Conservation (phyloP, 2,888 invertebrate species). For the Callosobruchus maculatus region DNA sequence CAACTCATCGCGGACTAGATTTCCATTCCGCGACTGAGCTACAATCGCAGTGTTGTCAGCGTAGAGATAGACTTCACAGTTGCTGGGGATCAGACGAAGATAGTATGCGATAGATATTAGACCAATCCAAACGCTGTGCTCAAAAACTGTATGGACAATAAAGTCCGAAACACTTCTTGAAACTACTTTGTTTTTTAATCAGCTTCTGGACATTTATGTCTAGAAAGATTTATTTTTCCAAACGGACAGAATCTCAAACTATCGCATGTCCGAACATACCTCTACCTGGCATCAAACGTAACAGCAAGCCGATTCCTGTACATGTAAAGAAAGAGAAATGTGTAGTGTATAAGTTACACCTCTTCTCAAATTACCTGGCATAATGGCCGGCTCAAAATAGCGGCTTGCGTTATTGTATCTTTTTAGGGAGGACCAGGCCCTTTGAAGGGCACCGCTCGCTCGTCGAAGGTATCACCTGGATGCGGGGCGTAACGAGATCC, state of each 20-base stretch:
- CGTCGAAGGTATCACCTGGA: background rate
- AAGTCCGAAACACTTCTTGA: no score
- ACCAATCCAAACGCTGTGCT: no score
- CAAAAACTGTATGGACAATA: no score
- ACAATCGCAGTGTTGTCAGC: no score
- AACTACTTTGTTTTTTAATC: no score
- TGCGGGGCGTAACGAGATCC: constrained; percentile 3
- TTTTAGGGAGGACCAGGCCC: background rate
- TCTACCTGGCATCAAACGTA: background rate
- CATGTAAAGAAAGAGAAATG: constrained; percentile 1
- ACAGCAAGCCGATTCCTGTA: background rate
- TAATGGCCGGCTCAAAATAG: background rate
- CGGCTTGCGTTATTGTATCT: background rate
- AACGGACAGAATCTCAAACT: background rate
- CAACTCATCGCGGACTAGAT: no score
- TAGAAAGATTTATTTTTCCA: background rate
- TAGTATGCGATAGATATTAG: no score
- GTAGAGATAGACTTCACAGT: no score
- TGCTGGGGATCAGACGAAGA: no score
- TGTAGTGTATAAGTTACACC: constrained; percentile 43
- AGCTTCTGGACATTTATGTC: no score
- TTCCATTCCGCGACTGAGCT: no score
- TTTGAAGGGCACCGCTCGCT: background rate
- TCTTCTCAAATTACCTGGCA: constrained; percentile 43
- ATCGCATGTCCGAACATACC: background rate